Percentiles rank a stretch among this genome's conserved stretches.
Evolutionary conservation across 2,113 vertebrate genomes (phyloP).

Genomic region (Ascaphus truei): DNA sequence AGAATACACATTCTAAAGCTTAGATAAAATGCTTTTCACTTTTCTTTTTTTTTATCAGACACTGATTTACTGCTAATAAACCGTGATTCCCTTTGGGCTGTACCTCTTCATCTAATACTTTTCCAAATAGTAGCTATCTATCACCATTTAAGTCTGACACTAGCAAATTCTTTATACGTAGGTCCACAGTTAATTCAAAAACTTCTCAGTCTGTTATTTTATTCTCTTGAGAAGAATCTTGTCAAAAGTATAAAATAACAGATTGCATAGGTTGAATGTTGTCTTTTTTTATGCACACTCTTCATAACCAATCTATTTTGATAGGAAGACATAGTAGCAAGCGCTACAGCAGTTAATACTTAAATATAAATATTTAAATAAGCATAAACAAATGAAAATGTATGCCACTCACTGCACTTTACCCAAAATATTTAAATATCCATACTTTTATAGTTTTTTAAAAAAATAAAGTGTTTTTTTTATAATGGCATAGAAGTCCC

Average conservation of each 20-base stretch:
- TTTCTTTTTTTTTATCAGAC: not conserved
- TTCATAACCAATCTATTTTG: too few species aligned
- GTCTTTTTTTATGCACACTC: not conserved
- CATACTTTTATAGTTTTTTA: too few species aligned
- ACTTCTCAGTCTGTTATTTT: not conserved
- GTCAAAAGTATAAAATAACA: constrained; percentile 6
- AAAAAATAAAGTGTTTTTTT: too few species aligned
- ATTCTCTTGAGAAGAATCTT: not conserved
- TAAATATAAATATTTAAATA: too few species aligned
- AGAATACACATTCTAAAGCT: too few species aligned
- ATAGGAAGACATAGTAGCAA: too few species aligned
- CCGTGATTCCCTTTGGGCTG: not conserved
- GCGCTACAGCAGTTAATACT: too few species aligned
- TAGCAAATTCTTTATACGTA: not conserved
- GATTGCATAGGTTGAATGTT: not conserved
- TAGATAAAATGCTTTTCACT: not conserved
- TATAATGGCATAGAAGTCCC: too few species aligned
- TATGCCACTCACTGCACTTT: too few species aligned
- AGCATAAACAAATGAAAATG: too few species aligned
- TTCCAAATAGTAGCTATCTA: not conserved
- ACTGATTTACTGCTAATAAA: not conserved
- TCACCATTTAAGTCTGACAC: not conserved
- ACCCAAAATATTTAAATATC: too few species aligned
- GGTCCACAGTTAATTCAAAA: not conserved
- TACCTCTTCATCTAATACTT: not conserved